Conservation (phyloP, 64 coral and sea anemone species). For the Hydrozoanthus tunicans region DNA sequence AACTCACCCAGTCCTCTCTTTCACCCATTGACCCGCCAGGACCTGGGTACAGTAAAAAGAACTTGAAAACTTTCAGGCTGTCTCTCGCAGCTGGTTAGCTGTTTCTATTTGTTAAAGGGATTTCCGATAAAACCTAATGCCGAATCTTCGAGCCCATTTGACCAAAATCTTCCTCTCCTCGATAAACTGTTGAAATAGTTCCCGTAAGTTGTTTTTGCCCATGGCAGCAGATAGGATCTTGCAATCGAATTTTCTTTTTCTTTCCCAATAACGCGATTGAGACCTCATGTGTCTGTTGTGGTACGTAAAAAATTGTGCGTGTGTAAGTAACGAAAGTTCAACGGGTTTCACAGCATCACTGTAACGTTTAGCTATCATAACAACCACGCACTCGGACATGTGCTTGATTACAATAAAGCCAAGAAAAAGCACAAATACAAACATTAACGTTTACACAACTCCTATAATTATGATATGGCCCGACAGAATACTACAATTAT, state of each 20-base stretch:
- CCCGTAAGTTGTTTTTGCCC: neutral
- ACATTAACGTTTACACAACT: too few species aligned
- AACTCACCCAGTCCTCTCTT: too few species aligned
- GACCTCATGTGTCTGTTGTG: neutral
- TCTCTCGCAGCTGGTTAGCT: neutral
- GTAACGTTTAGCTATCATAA: neutral
- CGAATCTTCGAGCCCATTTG: constrained; percentile 25
- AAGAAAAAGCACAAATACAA: too few species aligned
- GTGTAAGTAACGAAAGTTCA: too few species aligned
- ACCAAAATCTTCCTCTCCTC: constrained; percentile 17
- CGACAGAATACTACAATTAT: too few species aligned
- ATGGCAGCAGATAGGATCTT: constrained; percentile 14
- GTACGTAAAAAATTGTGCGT: too few species aligned
- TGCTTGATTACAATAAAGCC: too few species aligned
- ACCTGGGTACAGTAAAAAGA: too few species aligned
- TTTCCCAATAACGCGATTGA: constrained; percentile 31
- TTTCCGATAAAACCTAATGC: constrained; percentile 24
- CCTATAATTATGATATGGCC: too few species aligned
- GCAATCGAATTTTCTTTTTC: constrained; percentile 11
- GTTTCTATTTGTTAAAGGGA: neutral
- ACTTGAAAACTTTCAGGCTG: too few species aligned
- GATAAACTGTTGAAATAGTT: constrained; percentile 11
- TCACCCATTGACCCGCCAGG: too few species aligned
- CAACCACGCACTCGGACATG: neutral
- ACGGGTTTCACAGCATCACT: too few species aligned